A percentile compares a stretch with the other conserved stretches of the same genome.
Conservation (phyloP, 1,140 invertebrate species). For the Sitophilus oryzae region DNA sequence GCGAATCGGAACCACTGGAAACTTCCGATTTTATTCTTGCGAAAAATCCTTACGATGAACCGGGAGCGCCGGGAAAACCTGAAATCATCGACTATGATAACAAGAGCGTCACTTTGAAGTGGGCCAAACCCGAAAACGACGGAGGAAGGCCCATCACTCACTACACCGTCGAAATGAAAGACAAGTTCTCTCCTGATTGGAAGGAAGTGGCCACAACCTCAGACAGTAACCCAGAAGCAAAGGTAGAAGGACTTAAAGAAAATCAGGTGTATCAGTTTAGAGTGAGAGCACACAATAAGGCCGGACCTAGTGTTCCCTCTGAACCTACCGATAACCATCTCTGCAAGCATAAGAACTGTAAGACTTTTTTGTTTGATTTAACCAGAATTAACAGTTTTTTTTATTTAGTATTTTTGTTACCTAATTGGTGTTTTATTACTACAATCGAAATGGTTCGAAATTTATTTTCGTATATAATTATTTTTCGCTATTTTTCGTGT, state of each 20-base stretch:
- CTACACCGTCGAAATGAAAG: constrained; percentile 94
- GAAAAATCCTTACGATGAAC: constrained; percentile 95
- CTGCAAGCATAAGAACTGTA: constrained; percentile 89
- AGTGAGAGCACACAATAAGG: constrained; percentile 87
- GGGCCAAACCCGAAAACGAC: constrained; percentile 83
- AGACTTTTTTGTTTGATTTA: constrained; percentile 48
- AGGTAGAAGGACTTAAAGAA: constrained; percentile 85
- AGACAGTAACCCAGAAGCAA: constrained; percentile 69
- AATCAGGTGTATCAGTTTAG: constrained; percentile 92
- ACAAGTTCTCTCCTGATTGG: constrained; percentile 89
- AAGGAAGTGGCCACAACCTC: constrained; percentile 76
- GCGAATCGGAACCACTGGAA: constrained; percentile 92
- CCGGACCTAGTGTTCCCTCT: constrained; percentile 79
- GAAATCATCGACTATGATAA: constrained; percentile 92
- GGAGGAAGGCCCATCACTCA: constrained; percentile 92
- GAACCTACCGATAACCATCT: constrained; percentile 87
- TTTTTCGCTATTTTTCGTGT: not conserved
- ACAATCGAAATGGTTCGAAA: not conserved
- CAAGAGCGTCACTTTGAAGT: constrained; percentile 81
- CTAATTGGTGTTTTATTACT: not conserved
- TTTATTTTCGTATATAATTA: not conserved
- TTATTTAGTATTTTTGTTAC: constrained; percentile 2
- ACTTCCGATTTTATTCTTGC: constrained; percentile 82
- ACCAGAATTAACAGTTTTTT: constrained; percentile 18
- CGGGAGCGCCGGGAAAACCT: constrained; percentile 82